Conservation (phyloP, 92 coral and sea anemone species). For the Plumapathes pennacea region DNA sequence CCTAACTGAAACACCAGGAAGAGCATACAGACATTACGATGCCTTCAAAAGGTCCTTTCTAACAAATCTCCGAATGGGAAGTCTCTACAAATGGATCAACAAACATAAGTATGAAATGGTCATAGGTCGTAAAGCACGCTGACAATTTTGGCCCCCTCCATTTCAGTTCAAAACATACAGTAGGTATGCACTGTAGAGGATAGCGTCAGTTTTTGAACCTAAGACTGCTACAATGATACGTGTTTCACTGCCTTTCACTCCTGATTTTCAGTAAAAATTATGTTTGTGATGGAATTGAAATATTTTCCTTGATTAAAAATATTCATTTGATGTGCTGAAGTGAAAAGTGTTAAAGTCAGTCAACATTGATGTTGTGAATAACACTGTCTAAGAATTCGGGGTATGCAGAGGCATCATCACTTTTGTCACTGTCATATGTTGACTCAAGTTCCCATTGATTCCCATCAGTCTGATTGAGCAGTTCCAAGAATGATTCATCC, state of each 20-base stretch:
- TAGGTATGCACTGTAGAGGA: no score
- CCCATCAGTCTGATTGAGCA: conserved; percentile 24
- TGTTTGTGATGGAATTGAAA: no score
- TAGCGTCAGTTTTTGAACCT: no score
- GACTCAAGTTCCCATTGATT: conserved; percentile 33
- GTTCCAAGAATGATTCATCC: conserved; percentile 29
- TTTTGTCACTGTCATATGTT: background rate
- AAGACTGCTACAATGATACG: no score
- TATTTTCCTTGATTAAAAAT: no score
- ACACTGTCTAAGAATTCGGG: conserved; percentile 14
- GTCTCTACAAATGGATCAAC: conserved; percentile 42
- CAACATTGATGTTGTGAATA: background rate
- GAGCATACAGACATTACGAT: conserved; percentile 22
- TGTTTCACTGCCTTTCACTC: no score
- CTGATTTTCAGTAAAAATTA: no score
- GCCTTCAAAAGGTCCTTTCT: conserved; percentile 12
- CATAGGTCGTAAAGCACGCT: conserved; percentile 26
- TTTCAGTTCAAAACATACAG: no score
- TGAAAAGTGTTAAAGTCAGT: no score
- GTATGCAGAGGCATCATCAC: conserved; percentile 1
- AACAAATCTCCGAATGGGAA: conserved; percentile 8
- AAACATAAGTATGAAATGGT: conserved; percentile 31
- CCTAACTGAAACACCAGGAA: conserved; percentile 14
- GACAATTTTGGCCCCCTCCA: no score
- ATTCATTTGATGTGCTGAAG: no score